Conservation (phyloP, 2,888 invertebrate species). For the Asteroscopus sphinx region DNA sequence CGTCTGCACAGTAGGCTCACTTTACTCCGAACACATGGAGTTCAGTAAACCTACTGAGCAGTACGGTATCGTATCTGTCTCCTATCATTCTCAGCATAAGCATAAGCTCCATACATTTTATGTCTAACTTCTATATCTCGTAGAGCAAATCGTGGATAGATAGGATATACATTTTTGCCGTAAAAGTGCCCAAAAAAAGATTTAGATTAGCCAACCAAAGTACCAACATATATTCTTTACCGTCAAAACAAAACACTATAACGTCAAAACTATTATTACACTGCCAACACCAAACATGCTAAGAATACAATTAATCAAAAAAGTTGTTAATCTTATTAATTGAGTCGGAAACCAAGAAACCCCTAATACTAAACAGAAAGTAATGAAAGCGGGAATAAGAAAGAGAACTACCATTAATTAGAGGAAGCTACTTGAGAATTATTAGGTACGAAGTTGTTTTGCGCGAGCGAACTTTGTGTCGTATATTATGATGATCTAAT, state of each 20-base stretch:
- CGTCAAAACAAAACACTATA: background rate
- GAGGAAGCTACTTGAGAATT: conserved; percentile 14
- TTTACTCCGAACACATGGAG: too few relatives aligned
- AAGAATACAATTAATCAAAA: conserved; percentile 22
- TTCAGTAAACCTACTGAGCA: too few relatives aligned
- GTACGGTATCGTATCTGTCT: too few relatives aligned
- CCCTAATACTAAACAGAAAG: conserved; percentile 13
- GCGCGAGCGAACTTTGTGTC: conserved; percentile 18
- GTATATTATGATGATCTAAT: conserved; percentile 9
- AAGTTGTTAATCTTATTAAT: conserved; percentile 32
- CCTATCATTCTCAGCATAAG: too few relatives aligned
- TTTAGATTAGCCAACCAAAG: too few relatives aligned
- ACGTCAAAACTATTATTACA: background rate
- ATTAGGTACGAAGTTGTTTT: conserved; percentile 14
- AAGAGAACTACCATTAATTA: conserved; percentile 48
- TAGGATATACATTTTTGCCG: too few relatives aligned
- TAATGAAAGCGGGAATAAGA: conserved; percentile 33
- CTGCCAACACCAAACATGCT: background rate
- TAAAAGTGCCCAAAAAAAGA: too few relatives aligned
- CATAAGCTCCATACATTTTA: too few relatives aligned
- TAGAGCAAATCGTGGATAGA: too few relatives aligned
- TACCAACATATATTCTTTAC: too few relatives aligned
- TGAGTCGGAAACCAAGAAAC: conserved; percentile 12
- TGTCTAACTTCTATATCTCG: too few relatives aligned
- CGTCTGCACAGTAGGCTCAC: too few relatives aligned